Evolutionary conservation across 2,797 vertebrate species (phyloP), one percentile per base, ranked within the genome.

Genomic region (Tokudaia muenninki): DNA sequence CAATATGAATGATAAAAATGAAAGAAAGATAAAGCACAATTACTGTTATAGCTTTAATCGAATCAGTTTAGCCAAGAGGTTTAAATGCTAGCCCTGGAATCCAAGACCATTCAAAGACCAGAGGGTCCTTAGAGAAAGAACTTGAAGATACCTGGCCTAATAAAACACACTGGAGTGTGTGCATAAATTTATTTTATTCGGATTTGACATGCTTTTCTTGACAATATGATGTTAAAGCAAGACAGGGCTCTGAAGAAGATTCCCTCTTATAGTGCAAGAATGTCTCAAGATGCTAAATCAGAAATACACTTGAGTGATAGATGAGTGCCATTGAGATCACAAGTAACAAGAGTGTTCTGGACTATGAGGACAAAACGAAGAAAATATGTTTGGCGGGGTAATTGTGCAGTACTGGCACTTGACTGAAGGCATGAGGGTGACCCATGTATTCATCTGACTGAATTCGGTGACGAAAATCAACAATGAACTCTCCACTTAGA

Each of bases 141-240:
- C 7, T n/a, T 6, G 31, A 12, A 24, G 83, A 63, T 2, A 9
- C 6, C 14, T 41, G 3, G 1, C 5, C 59, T 10, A 47, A 4
- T 34, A 61, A 90, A 94, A 34, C 26, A 63, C 55, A 50, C 61
- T 34, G 34, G 7, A 59, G 17, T 24, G 0, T 78, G 17, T 55
- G 74, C 57, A 44, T 67, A 44, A 7, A 6, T 24, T 65, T 81
- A 61, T 82, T 81, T 79, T 79, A 70, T 87, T 92, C n/a, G 61
- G 59, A 93, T 90, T 78, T 84, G 65, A 86, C 78, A 89, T 74
- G 6, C 10, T 67, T 9, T 26, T 77, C 83, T 89, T 59, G 7
- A 95, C 96, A 94, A 55, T 91, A 90, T 92, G 80, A 86, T 75
- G 59, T 96, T 67, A 82, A 78, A 70, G 91, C 31, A 34, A 92